phyloP scores from a whole-genome alignment of 2,797 vertebrate species.

The Parambassis ranga region DNA sequence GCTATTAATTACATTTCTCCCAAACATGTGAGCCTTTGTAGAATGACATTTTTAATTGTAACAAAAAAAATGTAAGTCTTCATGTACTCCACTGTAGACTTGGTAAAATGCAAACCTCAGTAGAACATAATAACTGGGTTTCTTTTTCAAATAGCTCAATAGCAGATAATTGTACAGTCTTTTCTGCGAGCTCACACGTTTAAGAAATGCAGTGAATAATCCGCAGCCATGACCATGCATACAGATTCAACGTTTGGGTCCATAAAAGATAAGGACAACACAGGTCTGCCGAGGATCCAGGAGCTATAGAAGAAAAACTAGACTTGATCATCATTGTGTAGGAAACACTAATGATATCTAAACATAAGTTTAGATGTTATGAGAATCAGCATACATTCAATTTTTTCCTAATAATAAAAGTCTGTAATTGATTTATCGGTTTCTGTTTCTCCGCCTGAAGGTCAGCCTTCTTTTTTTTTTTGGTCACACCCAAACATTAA shows the following conservation, averaged over 20 bases:
- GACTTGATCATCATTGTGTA: neutral
- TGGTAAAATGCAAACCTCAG: neutral
- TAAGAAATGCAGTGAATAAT: slow-evolving; percentile 34
- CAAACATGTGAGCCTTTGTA: too few relatives aligned
- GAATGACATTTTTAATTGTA: too few relatives aligned
- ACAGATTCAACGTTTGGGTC: slow-evolving; percentile 37
- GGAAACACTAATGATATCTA: too few relatives aligned
- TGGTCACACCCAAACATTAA: slow-evolving; percentile 41
- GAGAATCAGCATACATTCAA: neutral
- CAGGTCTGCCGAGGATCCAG: slow-evolving; percentile 3
- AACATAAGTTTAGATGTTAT: too few relatives aligned
- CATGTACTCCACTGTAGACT: neutral
- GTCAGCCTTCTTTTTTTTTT: slow-evolving; percentile 9
- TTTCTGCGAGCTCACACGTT: slow-evolving; percentile 9
- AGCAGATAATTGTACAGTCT: slow-evolving; percentile 35
- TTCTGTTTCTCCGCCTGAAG: neutral
- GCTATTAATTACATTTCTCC: neutral
- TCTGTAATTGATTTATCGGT: slow-evolving; percentile 9
- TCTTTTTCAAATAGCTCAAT: slow-evolving; percentile 16
- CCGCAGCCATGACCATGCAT: slow-evolving; percentile 25
- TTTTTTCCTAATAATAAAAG: neutral
- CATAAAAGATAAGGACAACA: slow-evolving; percentile 19
- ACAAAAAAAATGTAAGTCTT: too few relatives aligned
- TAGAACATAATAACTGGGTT: neutral
- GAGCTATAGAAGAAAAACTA: neutral